phyloP scores from a whole-genome alignment of 2,797 vertebrate species.

The Sitta carolinensis region DNA sequence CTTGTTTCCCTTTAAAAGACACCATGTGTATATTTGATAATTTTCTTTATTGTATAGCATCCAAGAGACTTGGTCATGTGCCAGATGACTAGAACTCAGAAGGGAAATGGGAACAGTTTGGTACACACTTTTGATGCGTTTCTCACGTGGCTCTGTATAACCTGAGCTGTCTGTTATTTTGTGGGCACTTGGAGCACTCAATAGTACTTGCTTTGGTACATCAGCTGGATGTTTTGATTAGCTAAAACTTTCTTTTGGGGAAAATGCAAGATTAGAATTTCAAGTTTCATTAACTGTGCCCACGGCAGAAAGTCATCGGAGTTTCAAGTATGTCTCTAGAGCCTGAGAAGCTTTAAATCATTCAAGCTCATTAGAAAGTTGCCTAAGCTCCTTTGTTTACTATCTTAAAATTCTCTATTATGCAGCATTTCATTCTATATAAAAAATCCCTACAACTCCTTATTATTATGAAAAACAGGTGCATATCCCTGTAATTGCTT shows the following conservation, averaged over 20 bases:
- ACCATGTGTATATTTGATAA: neutral
- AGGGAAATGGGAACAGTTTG: neutral
- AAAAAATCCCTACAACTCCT: neutral
- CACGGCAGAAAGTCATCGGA: neutral
- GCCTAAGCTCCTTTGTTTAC: conserved; percentile 37
- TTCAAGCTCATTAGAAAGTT: conserved; percentile 32
- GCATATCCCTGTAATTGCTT: neutral
- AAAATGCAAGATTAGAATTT: conserved; percentile 36
- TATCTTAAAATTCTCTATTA: conserved; percentile 4
- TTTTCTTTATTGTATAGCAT: neutral
- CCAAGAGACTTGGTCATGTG: neutral
- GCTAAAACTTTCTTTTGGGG: conserved; percentile 21
- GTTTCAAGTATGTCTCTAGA: conserved; percentile 29
- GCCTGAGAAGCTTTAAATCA: conserved; percentile 29
- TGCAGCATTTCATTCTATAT: neutral
- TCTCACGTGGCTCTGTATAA: neutral
- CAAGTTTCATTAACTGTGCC: conserved; percentile 48
- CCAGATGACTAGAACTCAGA: neutral
- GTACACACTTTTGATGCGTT: neutral
- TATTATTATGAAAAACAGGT: neutral
- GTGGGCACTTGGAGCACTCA: neutral
- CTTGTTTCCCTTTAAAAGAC: neutral
- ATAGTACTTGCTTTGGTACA: neutral
- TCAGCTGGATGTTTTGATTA: conserved; percentile 29
- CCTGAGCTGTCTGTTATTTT: neutral